Evolutionary conservation across 2,113 vertebrate species (phyloP).

Genomic region (Garra rufa): DNA sequence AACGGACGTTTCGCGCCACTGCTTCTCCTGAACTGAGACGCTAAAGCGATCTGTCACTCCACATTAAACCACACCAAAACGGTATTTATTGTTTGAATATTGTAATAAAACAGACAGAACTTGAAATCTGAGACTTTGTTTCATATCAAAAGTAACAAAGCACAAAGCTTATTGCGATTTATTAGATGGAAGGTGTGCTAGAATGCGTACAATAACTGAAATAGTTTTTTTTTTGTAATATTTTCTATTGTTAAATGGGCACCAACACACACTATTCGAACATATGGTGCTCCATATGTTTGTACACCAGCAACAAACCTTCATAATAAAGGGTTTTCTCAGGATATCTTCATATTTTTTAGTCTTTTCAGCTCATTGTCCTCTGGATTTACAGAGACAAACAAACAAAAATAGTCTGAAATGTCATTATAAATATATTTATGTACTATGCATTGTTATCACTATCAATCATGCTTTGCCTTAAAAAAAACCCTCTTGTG

Average conservation of each 20-base stretch:
- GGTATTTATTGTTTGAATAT: no score
- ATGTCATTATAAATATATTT: not conserved
- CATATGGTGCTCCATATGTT: constrained; percentile 23
- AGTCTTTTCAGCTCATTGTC: not conserved
- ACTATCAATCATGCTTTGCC: not conserved
- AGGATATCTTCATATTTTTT: not conserved
- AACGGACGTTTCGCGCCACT: no score
- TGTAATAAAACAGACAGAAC: no score
- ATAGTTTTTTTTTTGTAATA: no score
- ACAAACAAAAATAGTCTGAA: not conserved
- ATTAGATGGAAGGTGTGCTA: no score
- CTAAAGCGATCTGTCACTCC: no score
- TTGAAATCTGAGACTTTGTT: no score
- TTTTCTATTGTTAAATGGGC: constrained; percentile 11
- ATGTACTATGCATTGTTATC: not conserved
- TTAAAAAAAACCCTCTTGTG: not conserved
- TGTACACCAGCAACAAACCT: not conserved
- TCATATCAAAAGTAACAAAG: no score
- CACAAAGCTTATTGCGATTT: no score
- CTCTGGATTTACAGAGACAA: not conserved
- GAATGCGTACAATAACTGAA: no score
- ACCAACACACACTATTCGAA: not conserved
- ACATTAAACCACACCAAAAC: no score
- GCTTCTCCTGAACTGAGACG: no score
- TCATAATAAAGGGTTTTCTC: not conserved